Evolutionary conservation across 2,888 invertebrate genomes (phyloP).

Genomic region (Toxonevra muliebris): DNA sequence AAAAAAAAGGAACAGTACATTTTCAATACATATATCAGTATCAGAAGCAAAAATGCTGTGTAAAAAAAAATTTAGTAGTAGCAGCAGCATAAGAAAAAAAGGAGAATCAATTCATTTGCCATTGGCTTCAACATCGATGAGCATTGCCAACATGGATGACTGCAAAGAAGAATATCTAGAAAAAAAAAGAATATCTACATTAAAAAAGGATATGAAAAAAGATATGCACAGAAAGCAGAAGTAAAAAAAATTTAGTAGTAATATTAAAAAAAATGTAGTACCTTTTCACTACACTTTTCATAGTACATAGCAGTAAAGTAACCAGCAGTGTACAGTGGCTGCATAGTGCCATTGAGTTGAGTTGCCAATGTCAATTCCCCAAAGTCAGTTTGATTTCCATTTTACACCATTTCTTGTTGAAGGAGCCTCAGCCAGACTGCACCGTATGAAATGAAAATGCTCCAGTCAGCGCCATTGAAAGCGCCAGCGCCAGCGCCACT

Average conservation of each 20-base stretch:
- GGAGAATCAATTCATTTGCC: slow-evolving; percentile 23
- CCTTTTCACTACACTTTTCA: background rate
- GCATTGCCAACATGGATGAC: background rate
- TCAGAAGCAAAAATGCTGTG: background rate
- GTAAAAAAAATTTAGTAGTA: background rate
- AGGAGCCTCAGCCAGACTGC: too few species aligned
- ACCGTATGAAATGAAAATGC: too few species aligned
- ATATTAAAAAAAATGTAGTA: background rate
- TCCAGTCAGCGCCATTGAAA: too few species aligned
- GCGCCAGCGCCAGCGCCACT: too few species aligned
- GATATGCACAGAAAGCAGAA: background rate
- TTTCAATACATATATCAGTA: slow-evolving; percentile 1
- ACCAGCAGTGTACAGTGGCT: background rate
- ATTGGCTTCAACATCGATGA: slow-evolving; percentile 19
- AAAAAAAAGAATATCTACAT: background rate
- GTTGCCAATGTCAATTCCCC: slow-evolving; percentile 28
- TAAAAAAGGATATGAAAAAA: background rate
- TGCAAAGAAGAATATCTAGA: background rate
- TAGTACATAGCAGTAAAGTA: background rate
- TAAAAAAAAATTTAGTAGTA: background rate
- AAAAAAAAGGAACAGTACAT: background rate
- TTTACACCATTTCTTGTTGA: background rate
- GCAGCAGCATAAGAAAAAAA: background rate
- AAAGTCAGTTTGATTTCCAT: slow-evolving; percentile 26
- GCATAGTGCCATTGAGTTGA: slow-evolving; percentile 6